These are phyloP conservation scores for Cephus cinctus DNA, from an alignment of 1,140 invertebrate species.

Conservation along the genomic window DNA sequence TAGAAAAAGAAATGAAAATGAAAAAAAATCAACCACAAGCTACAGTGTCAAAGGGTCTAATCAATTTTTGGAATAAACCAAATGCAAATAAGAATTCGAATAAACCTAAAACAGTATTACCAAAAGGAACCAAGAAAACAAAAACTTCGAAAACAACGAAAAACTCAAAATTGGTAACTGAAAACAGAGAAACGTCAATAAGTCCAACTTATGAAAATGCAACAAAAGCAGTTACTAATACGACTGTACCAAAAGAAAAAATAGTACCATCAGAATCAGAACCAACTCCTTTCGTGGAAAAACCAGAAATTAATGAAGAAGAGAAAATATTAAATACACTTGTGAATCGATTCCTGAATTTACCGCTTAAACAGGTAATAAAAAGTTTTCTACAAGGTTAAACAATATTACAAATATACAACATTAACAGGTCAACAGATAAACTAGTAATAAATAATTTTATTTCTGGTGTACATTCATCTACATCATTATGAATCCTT, in stretches of 20 bases:
- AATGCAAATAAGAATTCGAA: slow-evolving; percentile 15
- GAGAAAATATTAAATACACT: slow-evolving; percentile 39
- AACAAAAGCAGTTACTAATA: not conserved
- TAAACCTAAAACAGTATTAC: slow-evolving; percentile 21
- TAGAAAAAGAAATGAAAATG: slow-evolving; percentile 56
- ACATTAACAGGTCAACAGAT: no score
- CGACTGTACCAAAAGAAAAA: not conserved
- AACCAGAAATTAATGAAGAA: slow-evolving; percentile 29
- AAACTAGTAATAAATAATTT: no score
- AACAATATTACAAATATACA: no score
- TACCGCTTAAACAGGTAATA: no score
- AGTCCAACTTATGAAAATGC: not conserved
- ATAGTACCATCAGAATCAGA: not conserved
- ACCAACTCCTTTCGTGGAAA: not conserved
- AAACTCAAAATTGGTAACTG: slow-evolving; percentile 2
- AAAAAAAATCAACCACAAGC: slow-evolving; percentile 29
- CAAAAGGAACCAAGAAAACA: slow-evolving; percentile 19
- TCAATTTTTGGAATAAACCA: not conserved
- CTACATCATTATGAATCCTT: no score
- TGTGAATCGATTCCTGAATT: slow-evolving; percentile 44
- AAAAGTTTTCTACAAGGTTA: no score
- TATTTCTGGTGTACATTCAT: no score
- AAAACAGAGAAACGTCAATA: not conserved
- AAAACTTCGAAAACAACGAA: slow-evolving; percentile 13
- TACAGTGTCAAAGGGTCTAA: slow-evolving; percentile 5